These are phyloP conservation scores for Eupithecia inturbata DNA, from an alignment of 2,888 invertebrate genomes.

Conservation along the genomic window DNA sequence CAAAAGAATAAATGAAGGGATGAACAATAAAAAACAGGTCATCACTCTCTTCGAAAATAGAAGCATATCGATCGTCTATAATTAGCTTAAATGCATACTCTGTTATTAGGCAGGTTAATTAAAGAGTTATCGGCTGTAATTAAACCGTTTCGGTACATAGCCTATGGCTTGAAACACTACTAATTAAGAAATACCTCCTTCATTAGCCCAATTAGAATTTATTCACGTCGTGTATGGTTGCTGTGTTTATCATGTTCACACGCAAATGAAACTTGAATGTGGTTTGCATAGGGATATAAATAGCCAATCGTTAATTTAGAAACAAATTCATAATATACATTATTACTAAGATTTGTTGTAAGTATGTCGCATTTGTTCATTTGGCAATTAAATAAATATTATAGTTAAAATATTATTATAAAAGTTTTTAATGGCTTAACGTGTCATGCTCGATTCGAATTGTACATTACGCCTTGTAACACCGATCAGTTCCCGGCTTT, in stretches of 20 bases:
- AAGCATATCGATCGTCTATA: constrained; percentile 68
- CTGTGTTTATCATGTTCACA: constrained; percentile 26
- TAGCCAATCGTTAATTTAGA: neutral
- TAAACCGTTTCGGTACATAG: constrained; percentile 80
- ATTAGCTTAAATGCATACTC: constrained; percentile 79
- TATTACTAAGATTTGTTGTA: neutral
- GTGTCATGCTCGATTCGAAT: too few relatives aligned
- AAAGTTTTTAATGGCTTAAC: too few relatives aligned
- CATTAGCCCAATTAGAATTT: constrained; percentile 79
- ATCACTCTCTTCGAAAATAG: constrained; percentile 40
- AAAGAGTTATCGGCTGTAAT: constrained; percentile 82
- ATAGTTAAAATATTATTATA: too few relatives aligned
- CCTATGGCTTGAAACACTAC: constrained; percentile 76
- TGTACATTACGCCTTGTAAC: too few relatives aligned
- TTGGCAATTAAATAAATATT: too few relatives aligned
- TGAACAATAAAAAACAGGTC: constrained; percentile 3
- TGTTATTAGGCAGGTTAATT: constrained; percentile 83
- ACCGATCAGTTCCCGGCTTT: too few relatives aligned
- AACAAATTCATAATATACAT: neutral
- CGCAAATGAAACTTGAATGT: constrained; percentile 12
- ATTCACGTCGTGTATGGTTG: constrained; percentile 59
- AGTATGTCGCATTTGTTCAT: too few relatives aligned
- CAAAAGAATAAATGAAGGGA: constrained; percentile 5
- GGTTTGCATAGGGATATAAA: constrained; percentile 1
- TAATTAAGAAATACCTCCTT: constrained; percentile 82